Evolutionary conservation across 2,888 invertebrate species (phyloP).

Genomic region (Lordiphosa andalusiaca): DNA sequence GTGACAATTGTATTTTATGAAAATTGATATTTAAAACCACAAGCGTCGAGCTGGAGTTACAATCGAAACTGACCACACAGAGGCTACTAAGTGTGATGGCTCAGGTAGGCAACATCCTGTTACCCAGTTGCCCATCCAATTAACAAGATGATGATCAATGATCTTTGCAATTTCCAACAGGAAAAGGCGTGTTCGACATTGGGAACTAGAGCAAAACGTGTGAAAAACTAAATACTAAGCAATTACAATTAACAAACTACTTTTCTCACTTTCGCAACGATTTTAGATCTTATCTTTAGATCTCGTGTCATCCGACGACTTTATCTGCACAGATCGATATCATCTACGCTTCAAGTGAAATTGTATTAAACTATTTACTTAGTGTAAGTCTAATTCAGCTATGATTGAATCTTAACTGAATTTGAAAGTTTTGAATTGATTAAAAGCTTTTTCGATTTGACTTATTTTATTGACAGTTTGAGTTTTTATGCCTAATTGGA

Average conservation of each 20-base stretch:
- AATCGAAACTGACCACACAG: constrained; percentile 54
- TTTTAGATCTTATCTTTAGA: not conserved
- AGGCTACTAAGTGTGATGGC: constrained; percentile 4
- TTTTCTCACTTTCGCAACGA: constrained; percentile 21
- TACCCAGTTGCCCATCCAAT: constrained; percentile 37
- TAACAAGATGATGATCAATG: constrained; percentile 56
- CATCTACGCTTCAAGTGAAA: too few species aligned
- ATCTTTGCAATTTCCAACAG: constrained; percentile 41
- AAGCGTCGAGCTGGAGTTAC: constrained; percentile 25
- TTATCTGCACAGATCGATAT: too few species aligned
- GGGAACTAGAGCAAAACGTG: constrained; percentile 62
- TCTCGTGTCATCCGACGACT: too few species aligned
- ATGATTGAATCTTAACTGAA: too few species aligned
- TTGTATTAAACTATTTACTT: too few species aligned
- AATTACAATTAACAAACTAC: constrained; percentile 37
- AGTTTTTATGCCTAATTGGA: too few species aligned
- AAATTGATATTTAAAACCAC: constrained; percentile 63
- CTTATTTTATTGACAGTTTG: too few species aligned
- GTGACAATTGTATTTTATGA: constrained; percentile 68
- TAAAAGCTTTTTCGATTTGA: too few species aligned
- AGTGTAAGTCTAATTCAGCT: too few species aligned
- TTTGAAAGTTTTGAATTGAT: too few species aligned
- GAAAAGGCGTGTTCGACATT: constrained; percentile 58
- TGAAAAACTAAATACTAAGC: constrained; percentile 51
- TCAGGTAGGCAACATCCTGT: constrained; percentile 2